Evolutionary conservation across 1,140 invertebrate species (phyloP).

Genomic region (Microplitis mediator): DNA sequence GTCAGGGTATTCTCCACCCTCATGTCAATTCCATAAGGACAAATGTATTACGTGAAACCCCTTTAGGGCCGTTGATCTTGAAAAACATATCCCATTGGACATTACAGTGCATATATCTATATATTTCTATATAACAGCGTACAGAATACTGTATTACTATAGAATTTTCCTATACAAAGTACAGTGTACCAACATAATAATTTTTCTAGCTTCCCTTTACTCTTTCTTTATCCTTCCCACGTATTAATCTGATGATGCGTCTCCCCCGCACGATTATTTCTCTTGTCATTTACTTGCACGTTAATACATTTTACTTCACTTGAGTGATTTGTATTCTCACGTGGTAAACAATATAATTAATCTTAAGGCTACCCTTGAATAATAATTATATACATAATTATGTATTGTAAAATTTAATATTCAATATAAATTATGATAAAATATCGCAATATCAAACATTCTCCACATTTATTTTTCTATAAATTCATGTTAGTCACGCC

Average conservation of each 20-base stretch:
- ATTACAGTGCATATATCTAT: neutral
- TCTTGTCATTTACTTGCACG: constrained; percentile 3
- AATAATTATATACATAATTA: neutral
- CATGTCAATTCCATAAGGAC: neutral
- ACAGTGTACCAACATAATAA: neutral
- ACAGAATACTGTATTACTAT: neutral
- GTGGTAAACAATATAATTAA: constrained; percentile 10
- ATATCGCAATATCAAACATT: neutral
- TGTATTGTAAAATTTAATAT: constrained; percentile 3
- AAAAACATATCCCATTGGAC: neutral
- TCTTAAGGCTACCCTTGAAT: neutral
- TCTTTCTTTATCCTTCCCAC: constrained; percentile 1
- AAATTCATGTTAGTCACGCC: constrained; percentile 42
- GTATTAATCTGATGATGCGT: neutral
- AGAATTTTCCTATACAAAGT: neutral
- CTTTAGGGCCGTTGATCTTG: constrained; percentile 7
- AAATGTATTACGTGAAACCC: neutral
- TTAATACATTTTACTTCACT: neutral
- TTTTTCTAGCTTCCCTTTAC: neutral
- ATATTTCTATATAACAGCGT: neutral
- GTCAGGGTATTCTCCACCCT: neutral
- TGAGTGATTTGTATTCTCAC: constrained; percentile 1
- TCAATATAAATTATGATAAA: neutral
- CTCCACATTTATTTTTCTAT: neutral
- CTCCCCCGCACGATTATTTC: neutral